phyloP scores from a whole-genome alignment of 2,888 invertebrate genomes.

The Amblyteles armatorius region DNA sequence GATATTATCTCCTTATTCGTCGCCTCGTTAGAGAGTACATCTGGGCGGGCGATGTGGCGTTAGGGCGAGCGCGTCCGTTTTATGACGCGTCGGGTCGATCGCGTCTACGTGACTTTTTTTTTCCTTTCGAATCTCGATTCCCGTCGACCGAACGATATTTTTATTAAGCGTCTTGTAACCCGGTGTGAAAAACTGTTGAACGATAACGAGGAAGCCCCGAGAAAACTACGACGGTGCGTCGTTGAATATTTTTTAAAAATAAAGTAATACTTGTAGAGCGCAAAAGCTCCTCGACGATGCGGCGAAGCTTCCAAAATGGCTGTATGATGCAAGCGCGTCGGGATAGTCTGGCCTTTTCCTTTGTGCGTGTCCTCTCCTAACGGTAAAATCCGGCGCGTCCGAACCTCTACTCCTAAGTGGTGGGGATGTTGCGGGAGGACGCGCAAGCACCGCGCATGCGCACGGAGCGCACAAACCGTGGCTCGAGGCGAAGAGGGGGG shows the following conservation, averaged over 20 bases:
- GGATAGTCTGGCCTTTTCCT: conserved; percentile 82
- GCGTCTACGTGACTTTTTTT: background rate
- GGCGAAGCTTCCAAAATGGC: conserved; percentile 85
- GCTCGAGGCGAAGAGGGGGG: conserved; percentile 60
- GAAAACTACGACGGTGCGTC: conserved; percentile 1
- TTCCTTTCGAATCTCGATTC: background rate
- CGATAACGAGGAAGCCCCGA: conserved; percentile 10
- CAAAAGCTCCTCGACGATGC: conserved; percentile 81
- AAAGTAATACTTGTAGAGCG: conserved; percentile 46
- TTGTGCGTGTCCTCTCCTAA: conserved; percentile 83
- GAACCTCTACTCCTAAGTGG: conserved; percentile 42
- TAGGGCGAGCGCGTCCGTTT: conserved; percentile 1
- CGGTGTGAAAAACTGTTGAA: background rate
- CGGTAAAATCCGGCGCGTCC: conserved; percentile 74
- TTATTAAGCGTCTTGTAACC: background rate
- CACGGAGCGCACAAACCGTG: conserved; percentile 63
- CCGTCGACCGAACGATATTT: background rate
- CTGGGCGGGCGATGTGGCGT: conserved; percentile 56
- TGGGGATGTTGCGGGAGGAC: conserved; percentile 82
- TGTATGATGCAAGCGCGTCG: conserved; percentile 84
- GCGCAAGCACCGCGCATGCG: conserved; percentile 80
- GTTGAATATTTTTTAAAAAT: conserved; percentile 1
- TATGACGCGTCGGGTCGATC: conserved; percentile 19
- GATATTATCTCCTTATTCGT: conserved; percentile 60
- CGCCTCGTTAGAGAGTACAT: conserved; percentile 58